A percentile compares a stretch with the other conserved stretches of the same genome.
Evolutionary conservation across 37 sponge, comb jelly and placozoan species (phyloP).

Genomic region (Theonella swinhoei): DNA sequence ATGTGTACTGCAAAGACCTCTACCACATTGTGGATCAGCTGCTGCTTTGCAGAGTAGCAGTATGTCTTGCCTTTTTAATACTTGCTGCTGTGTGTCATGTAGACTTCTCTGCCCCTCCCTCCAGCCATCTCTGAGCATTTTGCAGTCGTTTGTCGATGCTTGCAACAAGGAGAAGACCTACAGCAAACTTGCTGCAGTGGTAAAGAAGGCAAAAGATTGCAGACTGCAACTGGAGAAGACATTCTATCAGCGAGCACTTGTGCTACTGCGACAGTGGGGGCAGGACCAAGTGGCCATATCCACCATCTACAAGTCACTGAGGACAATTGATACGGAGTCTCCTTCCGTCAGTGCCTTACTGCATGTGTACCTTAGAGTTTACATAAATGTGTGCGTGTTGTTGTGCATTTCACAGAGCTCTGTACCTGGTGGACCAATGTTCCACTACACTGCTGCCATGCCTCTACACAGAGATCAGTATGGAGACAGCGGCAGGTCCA

Average conservation of each 20-base stretch:
- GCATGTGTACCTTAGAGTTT: no score
- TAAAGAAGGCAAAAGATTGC: conserved; percentile 7
- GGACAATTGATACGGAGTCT: background rate
- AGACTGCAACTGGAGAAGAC: conserved; percentile 4
- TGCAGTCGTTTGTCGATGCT: conserved; percentile 1
- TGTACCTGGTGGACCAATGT: no score
- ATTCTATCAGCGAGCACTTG: conserved; percentile 29
- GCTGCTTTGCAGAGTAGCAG: background rate
- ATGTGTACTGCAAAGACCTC: background rate
- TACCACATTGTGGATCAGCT: background rate
- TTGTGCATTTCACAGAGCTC: no score
- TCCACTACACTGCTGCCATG: no score
- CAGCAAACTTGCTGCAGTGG: conserved; percentile 20
- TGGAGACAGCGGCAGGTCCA: background rate
- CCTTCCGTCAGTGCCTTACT: background rate
- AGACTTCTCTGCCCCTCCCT: no score
- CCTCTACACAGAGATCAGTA: no score
- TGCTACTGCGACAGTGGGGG: conserved; percentile 36
- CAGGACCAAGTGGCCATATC: conserved; percentile 38
- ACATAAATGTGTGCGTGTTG: no score
- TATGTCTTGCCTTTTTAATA: background rate
- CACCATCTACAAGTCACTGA: conserved; percentile 3
- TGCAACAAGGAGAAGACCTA: conserved; percentile 20
- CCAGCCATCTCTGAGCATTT: conserved; percentile 17
- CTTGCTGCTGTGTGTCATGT: background rate